phyloP scores from a whole-genome alignment of 2,113 vertebrate genomes.

The Synodontis membranacea region DNA sequence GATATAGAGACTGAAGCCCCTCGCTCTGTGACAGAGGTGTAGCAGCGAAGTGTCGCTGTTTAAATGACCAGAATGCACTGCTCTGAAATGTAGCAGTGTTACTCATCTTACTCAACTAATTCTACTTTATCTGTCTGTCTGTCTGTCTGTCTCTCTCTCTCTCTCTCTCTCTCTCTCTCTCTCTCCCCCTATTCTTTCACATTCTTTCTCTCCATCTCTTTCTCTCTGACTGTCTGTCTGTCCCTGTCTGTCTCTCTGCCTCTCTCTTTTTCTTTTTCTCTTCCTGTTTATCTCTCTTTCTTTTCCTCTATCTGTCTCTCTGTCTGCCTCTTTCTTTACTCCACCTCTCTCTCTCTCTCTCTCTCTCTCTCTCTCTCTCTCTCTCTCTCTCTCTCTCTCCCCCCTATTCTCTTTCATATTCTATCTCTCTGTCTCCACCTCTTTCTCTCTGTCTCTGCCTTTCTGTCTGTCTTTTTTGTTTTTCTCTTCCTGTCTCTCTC shows the following conservation, averaged over 20 bases:
- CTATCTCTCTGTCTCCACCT: background rate
- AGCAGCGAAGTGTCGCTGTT: background rate
- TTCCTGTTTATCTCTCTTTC: background rate
- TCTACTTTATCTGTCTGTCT: background rate
- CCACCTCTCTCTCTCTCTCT: background rate
- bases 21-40: too few species aligned
- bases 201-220: background rate
- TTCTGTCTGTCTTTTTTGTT: slow-evolving; percentile 43
- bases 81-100: background rate
- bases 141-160: background rate
- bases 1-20: background rate
- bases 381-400: background rate
- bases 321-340: background rate
- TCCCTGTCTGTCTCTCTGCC: background rate
- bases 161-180: too few species aligned
- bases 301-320: background rate
- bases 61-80: background rate
- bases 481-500: background rate
- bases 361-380: background rate
- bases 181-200: background rate
- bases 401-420: background rate
- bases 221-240: background rate
- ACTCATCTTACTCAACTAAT: background rate
- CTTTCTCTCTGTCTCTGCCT: background rate
- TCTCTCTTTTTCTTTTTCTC: background rate